phyloP scores from a whole-genome alignment of 2,797 vertebrate species.

The Malacoraja senta region DNA sequence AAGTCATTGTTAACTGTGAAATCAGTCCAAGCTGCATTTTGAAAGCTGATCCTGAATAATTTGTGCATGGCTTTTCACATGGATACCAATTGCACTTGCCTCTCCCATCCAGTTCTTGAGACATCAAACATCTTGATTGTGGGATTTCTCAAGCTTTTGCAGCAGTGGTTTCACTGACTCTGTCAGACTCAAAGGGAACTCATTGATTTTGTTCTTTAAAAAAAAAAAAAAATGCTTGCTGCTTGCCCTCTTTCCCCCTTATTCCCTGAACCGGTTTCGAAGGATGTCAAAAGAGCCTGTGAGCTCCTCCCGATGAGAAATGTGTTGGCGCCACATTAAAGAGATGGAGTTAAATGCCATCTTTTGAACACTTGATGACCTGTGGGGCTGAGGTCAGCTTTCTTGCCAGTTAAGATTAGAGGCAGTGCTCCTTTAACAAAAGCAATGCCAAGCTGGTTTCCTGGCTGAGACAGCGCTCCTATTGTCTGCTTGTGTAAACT shows the following conservation, averaged over 20 bases:
- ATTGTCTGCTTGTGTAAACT: constrained; percentile 40
- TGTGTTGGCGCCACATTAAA: constrained; percentile 41
- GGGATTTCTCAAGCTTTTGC: not conserved
- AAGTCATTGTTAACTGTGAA: not conserved
- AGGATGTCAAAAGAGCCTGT: constrained; percentile 15
- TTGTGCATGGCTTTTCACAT: not conserved
- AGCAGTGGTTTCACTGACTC: not conserved
- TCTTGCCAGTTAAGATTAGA: constrained; percentile 49
- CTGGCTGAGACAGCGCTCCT: constrained; percentile 41
- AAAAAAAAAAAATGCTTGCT: not conserved
- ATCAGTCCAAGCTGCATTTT: not conserved
- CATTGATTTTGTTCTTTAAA: not conserved
- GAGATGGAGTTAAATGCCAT: constrained; percentile 41
- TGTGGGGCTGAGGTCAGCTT: constrained; percentile 43
- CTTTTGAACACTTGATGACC: constrained; percentile 40
- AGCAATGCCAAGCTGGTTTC: constrained; percentile 37
- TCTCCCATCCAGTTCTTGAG: not conserved
- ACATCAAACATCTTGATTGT: not conserved
- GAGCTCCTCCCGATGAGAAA: not conserved
- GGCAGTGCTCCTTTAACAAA: constrained; percentile 40
- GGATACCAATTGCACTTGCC: not conserved
- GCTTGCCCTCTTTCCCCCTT: constrained; percentile 7
- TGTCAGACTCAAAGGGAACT: not conserved
- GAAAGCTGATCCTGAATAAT: not conserved
- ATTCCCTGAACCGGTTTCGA: constrained; percentile 19